Percentiles rank a stretch among this genome's conserved stretches.
Conservation (phyloP, 2,797 vertebrate genomes). For the Toxotes lorentzi region DNA sequence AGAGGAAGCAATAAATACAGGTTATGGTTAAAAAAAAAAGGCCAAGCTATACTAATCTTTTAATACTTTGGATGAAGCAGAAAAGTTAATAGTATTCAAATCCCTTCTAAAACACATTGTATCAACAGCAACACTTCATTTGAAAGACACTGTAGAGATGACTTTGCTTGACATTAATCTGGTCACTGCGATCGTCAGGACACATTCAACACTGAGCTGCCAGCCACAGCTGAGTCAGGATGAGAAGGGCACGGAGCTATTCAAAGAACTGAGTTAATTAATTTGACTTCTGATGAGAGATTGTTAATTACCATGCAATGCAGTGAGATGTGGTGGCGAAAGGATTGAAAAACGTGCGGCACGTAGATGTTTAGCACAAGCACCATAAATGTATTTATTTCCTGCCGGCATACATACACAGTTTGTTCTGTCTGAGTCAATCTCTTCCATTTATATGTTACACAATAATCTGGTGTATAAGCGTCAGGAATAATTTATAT, state of each 20-base stretch:
- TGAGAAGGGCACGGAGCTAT: slow-evolving; percentile 63
- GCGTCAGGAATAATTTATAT: neutral
- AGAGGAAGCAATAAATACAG: neutral
- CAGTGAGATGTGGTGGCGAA: slow-evolving; percentile 32
- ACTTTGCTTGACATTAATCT: slow-evolving; percentile 36
- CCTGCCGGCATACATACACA: slow-evolving; percentile 12
- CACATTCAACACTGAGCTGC: slow-evolving; percentile 75
- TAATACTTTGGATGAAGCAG: neutral
- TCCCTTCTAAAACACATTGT: neutral
- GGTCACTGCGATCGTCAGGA: slow-evolving; percentile 49
- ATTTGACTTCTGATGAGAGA: slow-evolving; percentile 72
- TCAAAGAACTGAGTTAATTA: slow-evolving; percentile 74
- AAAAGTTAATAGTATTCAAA: neutral
- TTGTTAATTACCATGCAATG: slow-evolving; percentile 70
- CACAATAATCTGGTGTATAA: neutral
- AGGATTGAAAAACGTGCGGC: slow-evolving; percentile 24
- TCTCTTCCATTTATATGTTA: neutral
- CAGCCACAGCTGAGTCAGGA: slow-evolving; percentile 64
- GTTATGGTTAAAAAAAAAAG: neutral
- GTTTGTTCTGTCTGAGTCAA: slow-evolving; percentile 1
- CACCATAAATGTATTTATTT: slow-evolving; percentile 2
- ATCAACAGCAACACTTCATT: slow-evolving; percentile 26
- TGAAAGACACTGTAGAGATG: slow-evolving; percentile 4
- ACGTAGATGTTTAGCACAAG: slow-evolving; percentile 29
- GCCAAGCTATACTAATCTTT: neutral